phyloP scores from a whole-genome alignment of 2,797 vertebrate genomes.

The Heliangelus exortis region DNA sequence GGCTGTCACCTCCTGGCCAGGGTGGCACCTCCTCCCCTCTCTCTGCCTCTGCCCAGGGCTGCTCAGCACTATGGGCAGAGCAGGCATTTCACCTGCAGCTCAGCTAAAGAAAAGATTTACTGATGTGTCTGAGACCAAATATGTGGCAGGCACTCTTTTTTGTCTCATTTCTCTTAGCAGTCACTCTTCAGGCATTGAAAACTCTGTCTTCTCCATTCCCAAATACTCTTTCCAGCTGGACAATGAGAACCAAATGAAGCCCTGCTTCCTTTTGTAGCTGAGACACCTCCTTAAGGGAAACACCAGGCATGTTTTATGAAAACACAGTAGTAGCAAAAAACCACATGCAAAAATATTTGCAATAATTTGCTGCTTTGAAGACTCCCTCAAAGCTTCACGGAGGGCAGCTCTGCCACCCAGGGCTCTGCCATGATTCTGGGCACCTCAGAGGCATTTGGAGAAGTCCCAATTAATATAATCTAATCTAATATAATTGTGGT shows the following conservation, averaged over 20 bases:
- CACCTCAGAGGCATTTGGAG: neutral
- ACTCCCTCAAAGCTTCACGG: neutral
- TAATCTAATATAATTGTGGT: neutral
- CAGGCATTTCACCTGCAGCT: fast-evolving
- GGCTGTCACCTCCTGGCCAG: neutral
- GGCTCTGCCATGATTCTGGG: neutral
- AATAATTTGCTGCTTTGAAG: neutral
- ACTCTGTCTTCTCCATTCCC: neutral
- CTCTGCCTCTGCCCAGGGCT: neutral
- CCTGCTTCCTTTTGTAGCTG: neutral
- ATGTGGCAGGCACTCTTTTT: neutral
- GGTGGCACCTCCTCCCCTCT: fast-evolving
- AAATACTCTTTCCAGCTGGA: neutral
- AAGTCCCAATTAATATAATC: neutral
- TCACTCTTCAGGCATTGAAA: neutral
- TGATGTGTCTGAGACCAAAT: neutral
- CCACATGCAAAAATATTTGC: neutral
- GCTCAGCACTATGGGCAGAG: fast-evolving
- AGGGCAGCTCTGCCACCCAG: neutral
- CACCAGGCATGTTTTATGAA: neutral
- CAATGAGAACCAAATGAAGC: neutral
- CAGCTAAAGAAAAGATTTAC: neutral
- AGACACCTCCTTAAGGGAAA: neutral
- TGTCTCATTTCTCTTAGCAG: neutral
- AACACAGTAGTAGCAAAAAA: neutral